phyloP scores from a whole-genome alignment of 2,113 vertebrate species.

The Indicator maculatus region DNA sequence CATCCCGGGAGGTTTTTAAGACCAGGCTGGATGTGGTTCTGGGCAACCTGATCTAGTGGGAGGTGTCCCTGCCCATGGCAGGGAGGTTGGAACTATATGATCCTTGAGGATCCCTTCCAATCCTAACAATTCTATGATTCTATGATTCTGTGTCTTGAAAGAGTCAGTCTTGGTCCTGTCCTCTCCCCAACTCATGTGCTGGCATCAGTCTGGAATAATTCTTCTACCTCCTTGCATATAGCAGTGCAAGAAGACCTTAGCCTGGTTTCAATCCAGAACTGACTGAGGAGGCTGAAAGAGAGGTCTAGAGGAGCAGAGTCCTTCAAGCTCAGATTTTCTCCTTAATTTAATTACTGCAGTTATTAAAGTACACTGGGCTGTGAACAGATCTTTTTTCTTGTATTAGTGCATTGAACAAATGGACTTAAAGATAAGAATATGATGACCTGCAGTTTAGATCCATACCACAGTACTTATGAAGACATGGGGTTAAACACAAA shows the following conservation, averaged over 20 bases:
- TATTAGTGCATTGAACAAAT: background rate
- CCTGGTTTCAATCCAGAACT: background rate
- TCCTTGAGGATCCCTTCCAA: background rate
- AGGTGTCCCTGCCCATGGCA: too few relatives aligned
- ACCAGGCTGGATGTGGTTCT: too few relatives aligned
- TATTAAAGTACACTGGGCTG: background rate
- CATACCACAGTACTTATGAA: background rate
- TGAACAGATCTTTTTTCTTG: background rate
- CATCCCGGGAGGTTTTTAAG: too few relatives aligned
- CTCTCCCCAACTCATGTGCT: background rate
- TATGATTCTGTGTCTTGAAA: background rate
- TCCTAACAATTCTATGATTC: background rate
- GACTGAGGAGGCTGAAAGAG: background rate
- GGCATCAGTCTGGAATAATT: background rate
- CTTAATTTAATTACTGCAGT: background rate
- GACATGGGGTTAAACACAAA: background rate
- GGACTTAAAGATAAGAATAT: background rate
- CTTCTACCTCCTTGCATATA: background rate
- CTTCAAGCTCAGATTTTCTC: background rate
- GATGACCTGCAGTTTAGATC: background rate
- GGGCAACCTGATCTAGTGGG: too few relatives aligned
- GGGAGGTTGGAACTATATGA: too few relatives aligned
- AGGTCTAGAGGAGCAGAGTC: background rate
- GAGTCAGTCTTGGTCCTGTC: background rate
- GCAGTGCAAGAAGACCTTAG: background rate